These are phyloP conservation scores for Tetrapedia diversipes DNA, from an alignment of 2,888 invertebrate species.

Conservation along the genomic window DNA sequence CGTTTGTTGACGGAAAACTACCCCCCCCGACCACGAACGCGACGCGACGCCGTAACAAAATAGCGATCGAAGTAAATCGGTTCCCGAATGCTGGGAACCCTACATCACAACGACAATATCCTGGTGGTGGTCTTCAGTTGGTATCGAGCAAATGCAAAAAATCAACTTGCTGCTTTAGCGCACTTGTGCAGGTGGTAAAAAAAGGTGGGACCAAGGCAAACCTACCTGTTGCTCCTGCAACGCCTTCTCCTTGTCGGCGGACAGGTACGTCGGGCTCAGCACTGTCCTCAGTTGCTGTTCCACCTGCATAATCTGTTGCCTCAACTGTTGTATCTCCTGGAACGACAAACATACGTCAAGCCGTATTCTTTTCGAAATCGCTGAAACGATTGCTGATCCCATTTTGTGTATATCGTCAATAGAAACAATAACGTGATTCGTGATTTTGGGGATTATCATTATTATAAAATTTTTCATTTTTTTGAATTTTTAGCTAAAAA, in stretches of 20 bases:
- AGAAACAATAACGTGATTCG: too few relatives aligned
- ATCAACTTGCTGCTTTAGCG: slow-evolving; percentile 74
- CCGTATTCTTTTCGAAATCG: slow-evolving; percentile 13
- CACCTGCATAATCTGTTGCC: slow-evolving; percentile 92
- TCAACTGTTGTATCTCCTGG: slow-evolving; percentile 91
- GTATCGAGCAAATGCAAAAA: slow-evolving; percentile 77
- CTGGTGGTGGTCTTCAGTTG: slow-evolving; percentile 80
- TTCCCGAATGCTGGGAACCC: too few relatives aligned
- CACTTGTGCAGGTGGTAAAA: slow-evolving; percentile 74
- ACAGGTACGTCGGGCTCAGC: slow-evolving; percentile 92
- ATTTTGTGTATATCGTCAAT: too few relatives aligned
- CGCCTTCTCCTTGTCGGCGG: slow-evolving; percentile 92
- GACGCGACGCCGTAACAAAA: not conserved
- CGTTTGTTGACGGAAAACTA: slow-evolving; percentile 38
- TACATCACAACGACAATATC: too few relatives aligned
- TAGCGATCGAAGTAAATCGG: not conserved
- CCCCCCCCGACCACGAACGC: slow-evolving; percentile 44
- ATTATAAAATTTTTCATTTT: too few relatives aligned
- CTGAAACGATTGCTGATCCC: slow-evolving; percentile 36
- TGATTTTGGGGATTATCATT: too few relatives aligned
- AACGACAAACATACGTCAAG: slow-evolving; percentile 62
- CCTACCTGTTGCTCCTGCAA: slow-evolving; percentile 94
- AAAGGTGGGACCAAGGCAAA: slow-evolving; percentile 50
- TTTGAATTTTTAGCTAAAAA: too few relatives aligned
- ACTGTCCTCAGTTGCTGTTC: slow-evolving; percentile 94